Evolutionary conservation across 2,113 vertebrate species (phyloP), one percentile per base, ranked within the genome.

Genomic region (Arenaria interpres): DNA sequence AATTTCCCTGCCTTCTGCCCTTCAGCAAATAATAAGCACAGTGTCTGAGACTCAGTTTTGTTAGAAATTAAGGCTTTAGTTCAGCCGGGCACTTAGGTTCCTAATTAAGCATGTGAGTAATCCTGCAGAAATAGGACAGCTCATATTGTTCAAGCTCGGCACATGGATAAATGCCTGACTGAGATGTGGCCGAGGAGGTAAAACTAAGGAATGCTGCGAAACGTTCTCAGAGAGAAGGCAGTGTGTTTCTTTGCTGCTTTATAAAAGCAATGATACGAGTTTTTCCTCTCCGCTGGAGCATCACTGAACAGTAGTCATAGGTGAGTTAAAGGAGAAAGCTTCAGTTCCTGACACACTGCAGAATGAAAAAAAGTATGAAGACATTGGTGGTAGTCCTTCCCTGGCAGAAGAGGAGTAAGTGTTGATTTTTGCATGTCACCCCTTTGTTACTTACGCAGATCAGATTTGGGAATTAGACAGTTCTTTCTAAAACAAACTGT

Each of bases 31-130:
- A 93, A 90, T 62, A 82, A 73, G 45, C 69, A 60, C 77, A 89
- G 88, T 85, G 77, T 92, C 84, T 46, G 33, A 89, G 74, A 82
- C 66, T 87, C 66, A 21, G 33, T 95, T 91, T 85, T 85, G 81
- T 71, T 56, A 73, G 78, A 96, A 94, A 96, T 82, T 62, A 91
- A 93, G 82, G 89, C 85, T 77, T 95, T 93, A 54, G 89, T 95
- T 95, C 81, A 76, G 67, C 66, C 53, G 60, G 63, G 81, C 74
- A 71, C 81, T 95, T 96, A 89, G 86, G 76, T 95, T 97, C 76
- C 92, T 93, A 96, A 96, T 94, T 91, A 91, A 91, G 74, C 87
- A 41, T 89, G 81, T 88, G 93, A 94, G 89, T 89, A 94, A 92
- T 93, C 62, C 84, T 8, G 25, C 85, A 85, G 74, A 93, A 96